Conservation (phyloP, 2,797 vertebrate species). For the Aotus griseimembra region DNA sequence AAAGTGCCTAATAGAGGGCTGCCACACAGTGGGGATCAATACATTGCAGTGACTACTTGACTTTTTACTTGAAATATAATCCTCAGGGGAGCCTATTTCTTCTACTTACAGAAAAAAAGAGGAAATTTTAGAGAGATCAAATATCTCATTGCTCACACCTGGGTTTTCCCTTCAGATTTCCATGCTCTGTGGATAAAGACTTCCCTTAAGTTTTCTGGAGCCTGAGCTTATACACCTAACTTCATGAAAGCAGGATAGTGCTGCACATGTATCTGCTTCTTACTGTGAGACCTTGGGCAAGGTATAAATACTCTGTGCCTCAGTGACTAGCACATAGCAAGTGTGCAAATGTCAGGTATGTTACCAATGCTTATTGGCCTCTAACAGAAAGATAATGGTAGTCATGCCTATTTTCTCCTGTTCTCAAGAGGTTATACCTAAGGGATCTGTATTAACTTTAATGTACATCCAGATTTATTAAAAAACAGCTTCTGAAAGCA, state of each 20-base stretch:
- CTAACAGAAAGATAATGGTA: neutral
- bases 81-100: neutral
- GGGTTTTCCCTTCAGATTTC: neutral
- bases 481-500: neutral
- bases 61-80: constrained; percentile 36
- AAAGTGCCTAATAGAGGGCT: neutral
- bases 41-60: neutral
- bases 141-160: neutral
- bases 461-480: neutral
- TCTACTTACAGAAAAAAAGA: neutral
- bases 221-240: neutral
- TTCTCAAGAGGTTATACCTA: neutral
- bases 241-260: neutral
- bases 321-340: neutral
- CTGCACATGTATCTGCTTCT: neutral
- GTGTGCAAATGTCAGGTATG: neutral
- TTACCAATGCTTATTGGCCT: neutral
- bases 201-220: neutral
- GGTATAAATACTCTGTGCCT: neutral
- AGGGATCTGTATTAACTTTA: neutral
- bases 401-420: neutral
- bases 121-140: neutral
- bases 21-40: neutral
- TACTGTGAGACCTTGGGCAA: neutral
- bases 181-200: neutral